A percentile compares a stretch with the other conserved stretches of the same genome.
phyloP scores from a whole-genome alignment of 2,113 vertebrate species.

The Mohoua ochrocephala region DNA sequence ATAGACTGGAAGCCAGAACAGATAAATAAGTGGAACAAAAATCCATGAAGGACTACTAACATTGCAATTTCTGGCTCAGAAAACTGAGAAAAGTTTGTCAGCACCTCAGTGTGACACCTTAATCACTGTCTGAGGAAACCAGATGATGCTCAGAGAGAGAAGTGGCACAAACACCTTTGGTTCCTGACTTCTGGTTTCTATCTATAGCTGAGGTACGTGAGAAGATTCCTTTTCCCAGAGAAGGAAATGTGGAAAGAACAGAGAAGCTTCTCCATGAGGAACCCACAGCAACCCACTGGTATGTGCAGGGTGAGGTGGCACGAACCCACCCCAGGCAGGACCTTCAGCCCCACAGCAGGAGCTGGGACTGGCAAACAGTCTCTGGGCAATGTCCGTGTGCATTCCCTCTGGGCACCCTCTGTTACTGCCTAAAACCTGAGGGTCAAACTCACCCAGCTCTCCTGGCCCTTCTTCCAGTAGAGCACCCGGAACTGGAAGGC shows the following conservation, averaged over 20 bases:
- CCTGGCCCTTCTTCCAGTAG: conserved; percentile 66
- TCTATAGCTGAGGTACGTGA: rapidly evolving
- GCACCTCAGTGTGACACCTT: not conserved
- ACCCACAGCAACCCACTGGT: not conserved
- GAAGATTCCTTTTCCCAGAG: not conserved
- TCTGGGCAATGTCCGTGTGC: not conserved
- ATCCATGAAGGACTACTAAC: not conserved
- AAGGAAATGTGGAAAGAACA: not conserved
- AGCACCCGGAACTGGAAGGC: conserved; percentile 60
- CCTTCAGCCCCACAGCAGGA: not conserved
- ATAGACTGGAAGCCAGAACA: not conserved
- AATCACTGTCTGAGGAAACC: not conserved
- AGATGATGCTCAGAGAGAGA: not conserved
- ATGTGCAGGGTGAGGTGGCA: not conserved
- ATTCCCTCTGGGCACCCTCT: not conserved
- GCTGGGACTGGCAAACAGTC: not conserved
- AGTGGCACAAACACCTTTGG: not conserved
- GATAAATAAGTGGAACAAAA: not conserved
- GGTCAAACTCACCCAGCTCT: conserved; percentile 58
- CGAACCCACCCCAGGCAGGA: not conserved
- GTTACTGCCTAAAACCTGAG: not conserved
- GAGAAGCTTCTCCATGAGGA: not conserved
- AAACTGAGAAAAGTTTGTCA: not conserved
- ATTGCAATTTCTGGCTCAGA: not conserved
- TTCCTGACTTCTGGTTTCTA: not conserved